A percentile compares a stretch with the other conserved stretches of the same genome.
Evolutionary conservation across 2,888 invertebrate genomes (phyloP).

Genomic region (Oxytorus armatus): DNA sequence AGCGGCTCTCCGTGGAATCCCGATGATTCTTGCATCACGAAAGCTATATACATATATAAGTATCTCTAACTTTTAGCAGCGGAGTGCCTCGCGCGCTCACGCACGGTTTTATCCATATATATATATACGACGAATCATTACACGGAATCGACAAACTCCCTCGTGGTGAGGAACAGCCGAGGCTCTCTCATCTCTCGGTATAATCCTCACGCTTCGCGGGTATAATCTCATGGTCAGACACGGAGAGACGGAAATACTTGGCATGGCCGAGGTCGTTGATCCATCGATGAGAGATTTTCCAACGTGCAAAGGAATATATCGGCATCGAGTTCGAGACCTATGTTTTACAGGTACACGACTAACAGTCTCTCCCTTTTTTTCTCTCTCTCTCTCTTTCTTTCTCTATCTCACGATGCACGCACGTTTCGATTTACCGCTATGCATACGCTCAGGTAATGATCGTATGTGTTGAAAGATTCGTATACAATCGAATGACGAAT

Average conservation of each 20-base stretch:
- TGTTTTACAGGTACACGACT: constrained; percentile 59
- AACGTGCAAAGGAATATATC: constrained; percentile 63
- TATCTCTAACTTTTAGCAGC: constrained; percentile 41
- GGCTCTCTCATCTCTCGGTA: constrained; percentile 60
- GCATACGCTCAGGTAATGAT: constrained; percentile 49
- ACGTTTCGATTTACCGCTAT: constrained; percentile 57
- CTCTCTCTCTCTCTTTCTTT: constrained; percentile 19
- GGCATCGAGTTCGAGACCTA: constrained; percentile 56
- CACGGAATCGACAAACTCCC: constrained; percentile 68
- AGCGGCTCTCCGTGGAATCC: constrained; percentile 63
- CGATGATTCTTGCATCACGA: constrained; percentile 63
- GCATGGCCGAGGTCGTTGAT: constrained; percentile 79
- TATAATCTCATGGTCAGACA: constrained; percentile 68
- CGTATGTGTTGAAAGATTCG: constrained; percentile 40
- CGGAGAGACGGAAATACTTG: constrained; percentile 69
- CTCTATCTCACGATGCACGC: constrained; percentile 50
- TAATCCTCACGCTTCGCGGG: constrained; percentile 69
- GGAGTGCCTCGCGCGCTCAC: constrained; percentile 60
- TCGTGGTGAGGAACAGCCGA: constrained; percentile 68
- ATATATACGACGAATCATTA: constrained; percentile 69
- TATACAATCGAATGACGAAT: constrained; percentile 37
- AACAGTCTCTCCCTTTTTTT: constrained; percentile 46
- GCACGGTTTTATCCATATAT: constrained; percentile 63
- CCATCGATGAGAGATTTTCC: constrained; percentile 79
- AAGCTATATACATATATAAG: constrained; percentile 14